Evolutionary conservation across 2,113 vertebrate genomes (phyloP).

Genomic region (Anoplopoma fimbria): DNA sequence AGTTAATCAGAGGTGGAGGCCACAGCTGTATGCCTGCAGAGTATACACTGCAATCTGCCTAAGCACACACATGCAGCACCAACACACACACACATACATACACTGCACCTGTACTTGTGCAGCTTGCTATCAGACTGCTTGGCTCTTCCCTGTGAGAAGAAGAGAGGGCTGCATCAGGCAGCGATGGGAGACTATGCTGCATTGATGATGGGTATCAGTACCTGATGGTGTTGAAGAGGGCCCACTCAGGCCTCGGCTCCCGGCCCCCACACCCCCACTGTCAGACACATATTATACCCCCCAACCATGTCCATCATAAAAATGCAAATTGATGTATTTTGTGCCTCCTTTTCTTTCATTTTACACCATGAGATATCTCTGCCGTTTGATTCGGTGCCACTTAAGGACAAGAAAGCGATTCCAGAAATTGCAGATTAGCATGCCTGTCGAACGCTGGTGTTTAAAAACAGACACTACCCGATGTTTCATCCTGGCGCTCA

Average conservation of each 20-base stretch:
- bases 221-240: conserved; percentile 19
- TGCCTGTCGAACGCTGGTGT: conserved; percentile 65
- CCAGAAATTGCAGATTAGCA: conserved; percentile 61
- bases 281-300: conserved; percentile 42
- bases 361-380: conserved; percentile 29
- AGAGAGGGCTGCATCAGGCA: conserved; percentile 6
- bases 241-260: conserved; percentile 2
- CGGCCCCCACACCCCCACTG: neutral
- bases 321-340: conserved; percentile 51
- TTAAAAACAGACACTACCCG: conserved; percentile 60
- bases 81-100: conserved; percentile 21
- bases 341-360: conserved; percentile 34
- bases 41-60: conserved; percentile 59
- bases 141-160: conserved; percentile 8
- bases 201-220: conserved; percentile 48
- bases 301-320: conserved; percentile 46
- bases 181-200: conserved; percentile 17
- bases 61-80: conserved; percentile 47
- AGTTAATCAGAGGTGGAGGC: conserved; percentile 72
- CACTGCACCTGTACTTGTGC: conserved; percentile 23
- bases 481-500: conserved; percentile 57
- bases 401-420: conserved; percentile 58
- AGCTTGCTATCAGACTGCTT: conserved; percentile 39
- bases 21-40: conserved; percentile 42
- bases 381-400: conserved; percentile 55